Percentiles rank a stretch among this genome's conserved stretches.
Conservation (phyloP, 2,888 invertebrate species). For the Griposia aprilina region DNA sequence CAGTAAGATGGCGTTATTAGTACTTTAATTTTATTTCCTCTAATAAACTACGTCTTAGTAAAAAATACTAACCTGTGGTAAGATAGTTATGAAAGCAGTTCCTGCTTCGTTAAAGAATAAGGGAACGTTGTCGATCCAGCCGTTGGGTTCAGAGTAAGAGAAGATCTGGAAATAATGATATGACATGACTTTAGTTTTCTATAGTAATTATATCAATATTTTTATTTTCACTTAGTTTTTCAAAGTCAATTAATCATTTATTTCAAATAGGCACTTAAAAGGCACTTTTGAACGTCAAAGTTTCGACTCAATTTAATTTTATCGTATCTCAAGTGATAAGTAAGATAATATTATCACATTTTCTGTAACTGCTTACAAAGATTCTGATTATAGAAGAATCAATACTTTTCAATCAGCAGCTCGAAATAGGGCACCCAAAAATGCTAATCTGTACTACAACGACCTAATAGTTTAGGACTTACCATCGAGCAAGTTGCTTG, state of each 20-base stretch:
- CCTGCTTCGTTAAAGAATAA: constrained; percentile 93
- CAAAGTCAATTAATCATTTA: no score
- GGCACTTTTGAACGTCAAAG: no score
- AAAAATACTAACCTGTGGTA: constrained; percentile 91
- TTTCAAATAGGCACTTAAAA: no score
- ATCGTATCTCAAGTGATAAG: no score
- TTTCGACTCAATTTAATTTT: background rate
- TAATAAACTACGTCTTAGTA: background rate
- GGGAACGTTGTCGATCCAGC: constrained; percentile 95
- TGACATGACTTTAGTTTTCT: background rate
- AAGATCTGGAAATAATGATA: constrained; percentile 83
- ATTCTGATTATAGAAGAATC: background rate
- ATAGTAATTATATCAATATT: no score
- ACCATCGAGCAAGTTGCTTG: constrained; percentile 77
- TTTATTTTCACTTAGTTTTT: no score
- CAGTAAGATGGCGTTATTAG: constrained; percentile 28
- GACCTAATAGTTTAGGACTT: constrained; percentile 15
- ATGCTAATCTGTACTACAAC: fast-evolving
- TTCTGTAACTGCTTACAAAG: background rate
- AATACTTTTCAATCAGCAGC: background rate
- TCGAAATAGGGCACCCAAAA: background rate
- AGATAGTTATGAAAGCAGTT: constrained; percentile 92
- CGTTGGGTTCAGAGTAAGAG: constrained; percentile 87
- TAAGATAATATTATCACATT: background rate
- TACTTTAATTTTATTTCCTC: background rate